These are phyloP conservation scores for Cryptosula pallasiana DNA, from an alignment of 2,888 invertebrate genomes.

Conservation along the genomic window DNA sequence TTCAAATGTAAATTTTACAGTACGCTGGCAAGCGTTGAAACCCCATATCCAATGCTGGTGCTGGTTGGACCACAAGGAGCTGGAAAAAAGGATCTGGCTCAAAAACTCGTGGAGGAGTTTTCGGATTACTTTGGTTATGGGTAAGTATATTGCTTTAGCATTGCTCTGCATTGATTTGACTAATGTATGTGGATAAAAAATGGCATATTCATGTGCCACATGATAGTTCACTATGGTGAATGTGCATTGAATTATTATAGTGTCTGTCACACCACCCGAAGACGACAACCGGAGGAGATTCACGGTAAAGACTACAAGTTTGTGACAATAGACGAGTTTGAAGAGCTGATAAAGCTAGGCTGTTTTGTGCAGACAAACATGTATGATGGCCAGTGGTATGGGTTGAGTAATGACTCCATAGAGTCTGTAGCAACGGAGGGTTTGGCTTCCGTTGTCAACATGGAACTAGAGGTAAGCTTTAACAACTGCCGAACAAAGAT, in stretches of 20 bases:
- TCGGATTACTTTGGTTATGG: slow-evolving; percentile 53
- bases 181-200: too few relatives aligned
- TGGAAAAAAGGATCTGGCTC: slow-evolving; percentile 48
- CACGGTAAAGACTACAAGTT: slow-evolving; percentile 46
- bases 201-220: too few relatives aligned
- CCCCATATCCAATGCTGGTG: slow-evolving; percentile 53
- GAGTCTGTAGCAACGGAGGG: slow-evolving; percentile 51
- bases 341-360: slow-evolving; percentile 49
- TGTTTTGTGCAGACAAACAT: slow-evolving; percentile 49
- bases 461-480: slow-evolving; percentile 53
- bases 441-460: slow-evolving; percentile 50
- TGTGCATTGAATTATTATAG: slow-evolving; percentile 32
- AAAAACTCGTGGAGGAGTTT: slow-evolving; percentile 51
- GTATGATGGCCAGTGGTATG: slow-evolving; percentile 47
- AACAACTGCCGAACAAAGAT: too few relatives aligned
- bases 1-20: slow-evolving; percentile 36
- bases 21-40: slow-evolving; percentile 50
- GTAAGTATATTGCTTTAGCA: too few relatives aligned
- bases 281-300: slow-evolving; percentile 40
- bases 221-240: neutral
- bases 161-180: too few relatives aligned
- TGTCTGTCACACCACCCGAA: slow-evolving; percentile 47
- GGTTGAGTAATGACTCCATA: slow-evolving; percentile 48
- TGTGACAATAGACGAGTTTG: slow-evolving; percentile 47
- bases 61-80: slow-evolving; percentile 53